Base-by-base conservation (phyloP, 2,113 vertebrate genomes). In the Eudorcas thomsonii region DNA sequence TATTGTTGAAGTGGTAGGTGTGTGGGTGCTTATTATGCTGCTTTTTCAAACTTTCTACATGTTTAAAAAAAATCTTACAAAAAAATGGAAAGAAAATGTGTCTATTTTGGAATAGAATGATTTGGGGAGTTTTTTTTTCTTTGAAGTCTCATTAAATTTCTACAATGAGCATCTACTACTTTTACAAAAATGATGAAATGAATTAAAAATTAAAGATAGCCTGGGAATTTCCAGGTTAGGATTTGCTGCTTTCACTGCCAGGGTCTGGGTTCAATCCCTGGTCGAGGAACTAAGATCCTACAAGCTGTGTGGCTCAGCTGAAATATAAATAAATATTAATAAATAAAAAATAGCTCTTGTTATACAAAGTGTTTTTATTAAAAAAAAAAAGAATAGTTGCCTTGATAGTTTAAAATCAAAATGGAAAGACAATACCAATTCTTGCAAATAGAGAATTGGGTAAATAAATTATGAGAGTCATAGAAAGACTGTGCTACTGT, bases 1-100 rank as follows among this genome's bases (percentile, higher is more conserved):
- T 25, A 6, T 8, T n/a, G 13, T 33, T 1, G 5, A 87, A 26
- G 45, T 19, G 71, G 71, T 54, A 55, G 60, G 48, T 15, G 33
- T 88, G 16, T 13, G 16, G 52, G 26, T 60, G 43, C 90, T 89
- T 48, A 11, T 25, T 33, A 23, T 48, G 45, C 28, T 59, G 12
- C n/a, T 88, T 50, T 83, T 90, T 93, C 45, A 57, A 87, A 3
- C 15, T 92, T 83, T 83, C 55, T 88, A 14, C 45, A 6, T 50
- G 43, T 92, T 80, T 74, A 30, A 45, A 77, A 92, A 92, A 86
- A 74, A 93, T 39, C 90, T 92, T 81, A 64, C 45, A 33, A 62
- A 77, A 78, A 89, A 48, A 11, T 60, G 52, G 48, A 95, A 91
- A 94, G 91, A 48, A 92, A 94, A 86, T 90, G 88, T 77, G 60